A percentile compares a stretch with the other conserved stretches of the same genome.
Evolutionary conservation across 2,888 invertebrate species (phyloP).

Genomic region (Seira musarum): DNA sequence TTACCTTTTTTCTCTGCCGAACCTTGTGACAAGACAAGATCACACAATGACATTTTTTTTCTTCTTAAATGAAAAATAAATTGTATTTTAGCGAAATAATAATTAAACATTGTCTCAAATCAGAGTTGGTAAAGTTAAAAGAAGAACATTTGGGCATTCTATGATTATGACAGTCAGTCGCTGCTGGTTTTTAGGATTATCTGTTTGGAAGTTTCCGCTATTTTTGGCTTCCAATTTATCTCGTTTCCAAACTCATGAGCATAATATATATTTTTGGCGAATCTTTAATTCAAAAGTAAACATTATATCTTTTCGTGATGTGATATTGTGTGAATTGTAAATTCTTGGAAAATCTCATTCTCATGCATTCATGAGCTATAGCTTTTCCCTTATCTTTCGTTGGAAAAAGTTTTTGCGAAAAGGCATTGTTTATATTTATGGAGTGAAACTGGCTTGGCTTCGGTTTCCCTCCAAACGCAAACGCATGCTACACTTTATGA

Average conservation of each 20-base stretch:
- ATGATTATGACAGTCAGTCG: no score
- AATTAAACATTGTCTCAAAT: no score
- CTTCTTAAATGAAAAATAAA: no score
- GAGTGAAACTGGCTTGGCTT: neutral
- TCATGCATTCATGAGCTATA: neutral
- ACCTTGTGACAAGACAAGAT: neutral
- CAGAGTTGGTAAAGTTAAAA: no score
- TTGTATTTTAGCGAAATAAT: no score
- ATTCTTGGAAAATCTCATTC: no score
- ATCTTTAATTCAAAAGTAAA: neutral
- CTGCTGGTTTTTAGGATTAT: constrained; percentile 61
- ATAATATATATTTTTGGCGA: neutral
- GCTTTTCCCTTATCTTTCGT: neutral
- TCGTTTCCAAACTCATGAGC: constrained; percentile 53
- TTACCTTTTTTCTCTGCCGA: constrained; percentile 28
- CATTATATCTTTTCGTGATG: neutral
- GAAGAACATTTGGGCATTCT: no score
- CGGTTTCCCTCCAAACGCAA: no score
- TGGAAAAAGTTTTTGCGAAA: neutral
- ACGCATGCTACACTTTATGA: neutral
- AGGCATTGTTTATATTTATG: no score
- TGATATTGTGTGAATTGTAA: no score
- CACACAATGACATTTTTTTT: no score
- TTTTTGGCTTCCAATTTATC: constrained; percentile 50
- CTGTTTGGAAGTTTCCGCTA: constrained; percentile 66